Evolutionary conservation across 2,113 vertebrate species (phyloP), one percentile per base, ranked within the genome.

Genomic region (Leuciscus idus): DNA sequence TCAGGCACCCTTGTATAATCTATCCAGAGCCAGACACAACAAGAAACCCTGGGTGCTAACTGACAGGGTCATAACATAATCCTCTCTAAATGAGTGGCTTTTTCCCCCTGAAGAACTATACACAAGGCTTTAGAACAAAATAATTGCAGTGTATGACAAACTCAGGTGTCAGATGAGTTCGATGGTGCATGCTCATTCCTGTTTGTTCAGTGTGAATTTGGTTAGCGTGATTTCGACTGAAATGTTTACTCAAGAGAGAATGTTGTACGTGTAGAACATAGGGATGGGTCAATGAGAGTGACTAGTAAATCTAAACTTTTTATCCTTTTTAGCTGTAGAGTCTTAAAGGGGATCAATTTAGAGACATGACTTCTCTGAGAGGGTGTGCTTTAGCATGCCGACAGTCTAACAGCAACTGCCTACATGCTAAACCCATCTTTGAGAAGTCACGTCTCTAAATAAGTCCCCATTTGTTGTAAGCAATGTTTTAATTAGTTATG

Each of bases 61-160:
- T 46, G 78, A 46, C 57, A 81, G 23, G 57, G 10, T n/a, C 78
- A 81, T 62, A 62, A 46, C 73, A 30, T 11, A 55, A 52, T 55
- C 39, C 21, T 26, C 26, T 77, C 36, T 15, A 9, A 46, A 81
- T 81, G 21, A 39, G 30, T 79, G 30, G 55, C 52, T 9, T 61
- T 28, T 33, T 15, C 4, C 15, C 15, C 15, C 10, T n/a, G 55
- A 39, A 15, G 21, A 79, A 36, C 11, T 61, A 43, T 5, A 46
- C 78, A 17, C 36, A 62, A 46, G 55, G 23, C 57, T 43, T 81
- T 81, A 61, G 78, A 81, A 81, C 78, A 81, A 81, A 81, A 64
- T 81, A 81, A 81, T 81, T 62, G 59, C 78, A 77, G 48, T 19
- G 48, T 46, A 62, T 62, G 23, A 64, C 33, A 81, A 79, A 79